These are phyloP conservation scores for Parauchenoglanis punctatus DNA, from an alignment of 2,797 vertebrate genomes.

Conservation along the genomic window DNA sequence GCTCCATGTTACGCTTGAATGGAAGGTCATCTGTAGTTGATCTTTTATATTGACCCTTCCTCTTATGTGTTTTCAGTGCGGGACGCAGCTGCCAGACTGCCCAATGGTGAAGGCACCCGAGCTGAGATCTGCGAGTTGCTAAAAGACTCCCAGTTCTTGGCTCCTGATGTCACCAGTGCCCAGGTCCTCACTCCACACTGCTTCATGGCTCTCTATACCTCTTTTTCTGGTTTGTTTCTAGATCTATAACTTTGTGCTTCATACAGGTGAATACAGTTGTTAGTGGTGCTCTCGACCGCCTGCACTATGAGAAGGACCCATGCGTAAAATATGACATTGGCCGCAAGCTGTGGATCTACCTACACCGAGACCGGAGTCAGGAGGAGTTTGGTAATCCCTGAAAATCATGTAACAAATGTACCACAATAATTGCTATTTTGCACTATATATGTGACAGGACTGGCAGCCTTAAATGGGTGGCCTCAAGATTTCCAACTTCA, in stretches of 20 bases:
- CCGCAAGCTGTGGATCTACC: slow-evolving; percentile 96
- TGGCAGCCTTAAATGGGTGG: background rate
- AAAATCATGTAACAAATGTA: background rate
- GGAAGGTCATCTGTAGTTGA: background rate
- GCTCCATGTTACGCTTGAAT: background rate
- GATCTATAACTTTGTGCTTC: background rate
- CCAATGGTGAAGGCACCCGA: slow-evolving; percentile 95
- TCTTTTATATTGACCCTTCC: background rate
- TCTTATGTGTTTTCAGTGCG: slow-evolving; percentile 76
- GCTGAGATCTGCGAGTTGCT: slow-evolving; percentile 97
- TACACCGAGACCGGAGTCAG: slow-evolving; percentile 91
- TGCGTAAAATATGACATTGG: slow-evolving; percentile 98
- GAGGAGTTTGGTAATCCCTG: slow-evolving; percentile 90
- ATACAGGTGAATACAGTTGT: slow-evolving; percentile 94
- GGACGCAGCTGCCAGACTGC: slow-evolving; percentile 93
- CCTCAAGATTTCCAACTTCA: background rate
- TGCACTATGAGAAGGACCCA: slow-evolving; percentile 98
- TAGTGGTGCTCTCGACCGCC: slow-evolving; percentile 91
- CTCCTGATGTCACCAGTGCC: slow-evolving; percentile 97
- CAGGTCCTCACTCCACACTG: slow-evolving; percentile 75
- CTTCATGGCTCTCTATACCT: background rate
- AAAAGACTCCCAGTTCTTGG: slow-evolving; percentile 97
- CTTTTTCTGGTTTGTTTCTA: background rate
- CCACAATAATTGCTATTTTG: background rate
- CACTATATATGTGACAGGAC: background rate